Evolutionary conservation across 2,888 invertebrate genomes (phyloP).

Genomic region (Drosophila leonis): DNA sequence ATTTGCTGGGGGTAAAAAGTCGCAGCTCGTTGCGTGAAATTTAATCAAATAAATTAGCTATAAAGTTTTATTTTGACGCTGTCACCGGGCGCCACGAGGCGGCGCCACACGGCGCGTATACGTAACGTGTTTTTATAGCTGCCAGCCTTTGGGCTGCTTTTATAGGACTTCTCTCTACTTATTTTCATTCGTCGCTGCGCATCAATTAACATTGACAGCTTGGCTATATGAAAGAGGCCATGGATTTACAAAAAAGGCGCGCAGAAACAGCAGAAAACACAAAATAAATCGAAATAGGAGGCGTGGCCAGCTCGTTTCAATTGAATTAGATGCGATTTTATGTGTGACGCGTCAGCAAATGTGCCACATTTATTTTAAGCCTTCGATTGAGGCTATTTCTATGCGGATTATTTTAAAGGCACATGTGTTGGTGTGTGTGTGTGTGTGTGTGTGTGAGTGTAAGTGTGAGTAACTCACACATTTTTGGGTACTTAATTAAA

Average conservation of each 20-base stretch:
- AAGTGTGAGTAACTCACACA: constrained; percentile 6
- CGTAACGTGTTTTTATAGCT: constrained; percentile 68
- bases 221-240: constrained; percentile 51
- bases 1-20: constrained; percentile 12
- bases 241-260: constrained; percentile 21
- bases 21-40: constrained; percentile 58
- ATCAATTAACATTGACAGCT: constrained; percentile 76
- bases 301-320: constrained; percentile 26
- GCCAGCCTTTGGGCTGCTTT: constrained; percentile 53
- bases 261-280: background rate
- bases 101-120: constrained; percentile 60
- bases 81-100: constrained; percentile 50
- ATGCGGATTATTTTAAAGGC: constrained; percentile 18
- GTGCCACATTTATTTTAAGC: constrained; percentile 23
- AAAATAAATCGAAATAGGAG: constrained; percentile 6
- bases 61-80: constrained; percentile 75
- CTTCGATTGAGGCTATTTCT: constrained; percentile 22
- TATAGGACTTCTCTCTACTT: constrained; percentile 35
- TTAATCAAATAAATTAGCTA: constrained; percentile 81
- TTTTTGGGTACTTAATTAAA: constrained; percentile 44
- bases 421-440: background rate
- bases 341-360: constrained; percentile 25
- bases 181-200: constrained; percentile 52
- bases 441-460: constrained; percentile 4
- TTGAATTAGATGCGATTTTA: constrained; percentile 45